phyloP scores from a whole-genome alignment of 2,113 vertebrate genomes.

The Cheilinus undulatus region DNA sequence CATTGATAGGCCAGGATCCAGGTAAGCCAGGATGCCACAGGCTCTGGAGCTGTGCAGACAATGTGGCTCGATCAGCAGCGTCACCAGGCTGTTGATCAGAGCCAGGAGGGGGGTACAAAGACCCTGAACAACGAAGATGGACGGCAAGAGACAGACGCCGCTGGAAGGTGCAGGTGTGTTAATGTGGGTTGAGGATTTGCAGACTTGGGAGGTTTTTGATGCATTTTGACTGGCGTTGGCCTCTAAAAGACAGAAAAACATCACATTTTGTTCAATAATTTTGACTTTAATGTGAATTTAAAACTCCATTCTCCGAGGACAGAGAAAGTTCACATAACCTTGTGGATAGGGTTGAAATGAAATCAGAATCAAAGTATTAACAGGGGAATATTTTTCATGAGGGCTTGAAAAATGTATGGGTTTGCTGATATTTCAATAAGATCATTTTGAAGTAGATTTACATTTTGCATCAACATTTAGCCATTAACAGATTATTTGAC shows the following conservation, averaged over 20 bases:
- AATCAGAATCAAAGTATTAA: background rate
- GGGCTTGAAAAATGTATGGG: no score
- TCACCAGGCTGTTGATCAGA: slow-evolving; percentile 71
- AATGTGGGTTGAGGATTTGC: slow-evolving; percentile 2
- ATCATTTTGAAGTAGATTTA: background rate
- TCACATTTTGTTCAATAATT: background rate
- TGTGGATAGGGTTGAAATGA: no score
- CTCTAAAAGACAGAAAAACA: background rate
- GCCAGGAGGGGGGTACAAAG: slow-evolving; percentile 72
- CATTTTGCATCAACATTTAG: background rate
- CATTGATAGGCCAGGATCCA: slow-evolving; percentile 79
- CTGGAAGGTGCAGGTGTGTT: background rate
- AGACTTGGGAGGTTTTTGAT: background rate
- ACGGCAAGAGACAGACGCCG: background rate
- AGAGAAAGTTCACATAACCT: no score
- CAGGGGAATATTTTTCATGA: background rate
- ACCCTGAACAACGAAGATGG: slow-evolving; percentile 34
- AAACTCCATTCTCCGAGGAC: background rate
- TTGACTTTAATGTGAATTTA: background rate
- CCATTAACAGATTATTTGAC: no score
- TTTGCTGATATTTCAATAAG: no score
- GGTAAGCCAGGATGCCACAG: slow-evolving; percentile 70
- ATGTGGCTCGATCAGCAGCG: slow-evolving; percentile 54
- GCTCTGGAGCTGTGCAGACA: slow-evolving; percentile 40
- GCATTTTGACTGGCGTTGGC: slow-evolving; percentile 17